Conservation (phyloP, 2,113 vertebrate species). For the Leptobrachium leishanense region DNA sequence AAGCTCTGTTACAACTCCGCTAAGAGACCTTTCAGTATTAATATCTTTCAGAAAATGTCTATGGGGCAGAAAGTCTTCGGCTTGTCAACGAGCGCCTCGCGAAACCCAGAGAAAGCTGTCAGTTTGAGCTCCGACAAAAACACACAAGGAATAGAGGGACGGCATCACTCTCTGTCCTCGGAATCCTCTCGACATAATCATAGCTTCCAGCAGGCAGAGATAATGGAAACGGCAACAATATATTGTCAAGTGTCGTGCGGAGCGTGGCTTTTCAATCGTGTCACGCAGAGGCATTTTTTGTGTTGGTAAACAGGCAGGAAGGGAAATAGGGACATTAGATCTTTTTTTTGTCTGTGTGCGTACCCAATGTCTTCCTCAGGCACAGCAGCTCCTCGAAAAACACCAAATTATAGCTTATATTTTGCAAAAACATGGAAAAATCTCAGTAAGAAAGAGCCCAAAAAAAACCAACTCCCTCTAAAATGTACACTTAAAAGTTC, state of each 20-base stretch:
- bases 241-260: neutral
- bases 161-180: neutral
- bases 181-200: neutral
- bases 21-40: neutral
- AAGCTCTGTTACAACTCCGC: neutral
- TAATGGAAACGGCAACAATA: neutral
- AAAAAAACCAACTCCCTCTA: no score
- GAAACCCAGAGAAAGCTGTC: neutral
- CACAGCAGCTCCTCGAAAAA: neutral
- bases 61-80: neutral
- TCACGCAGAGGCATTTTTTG: neutral
- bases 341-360: no score
- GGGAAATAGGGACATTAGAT: no score
- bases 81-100: neutral
- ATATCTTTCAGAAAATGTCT: neutral
- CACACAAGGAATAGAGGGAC: neutral
- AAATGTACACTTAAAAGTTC: no score
- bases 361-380: no score
- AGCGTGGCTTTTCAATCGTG: neutral
- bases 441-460: no score
- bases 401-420: neutral
- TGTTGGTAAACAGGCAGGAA: neutral
- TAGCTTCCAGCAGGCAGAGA: neutral
- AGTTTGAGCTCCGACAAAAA: neutral
- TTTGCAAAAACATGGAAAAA: no score